Base-by-base conservation (phyloP, 2,888 invertebrate genomes). In the Crossocerus cetratus region DNA sequence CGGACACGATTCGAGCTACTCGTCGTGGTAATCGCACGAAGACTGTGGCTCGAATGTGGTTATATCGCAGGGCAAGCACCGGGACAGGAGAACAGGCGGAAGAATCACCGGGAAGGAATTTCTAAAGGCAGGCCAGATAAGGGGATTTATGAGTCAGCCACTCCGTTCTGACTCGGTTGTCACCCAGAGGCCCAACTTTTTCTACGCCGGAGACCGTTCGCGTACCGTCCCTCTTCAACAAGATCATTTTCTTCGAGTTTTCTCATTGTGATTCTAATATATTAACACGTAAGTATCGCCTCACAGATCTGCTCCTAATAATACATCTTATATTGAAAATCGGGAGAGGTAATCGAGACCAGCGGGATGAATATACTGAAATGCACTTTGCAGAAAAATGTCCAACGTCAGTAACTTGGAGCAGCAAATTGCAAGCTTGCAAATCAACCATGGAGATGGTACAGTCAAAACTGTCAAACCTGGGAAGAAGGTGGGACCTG, bases 401-500 rank as follows among this genome's bases (percentile, higher is more conserved):
- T 86, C 89, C 42, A 88, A 86, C 81, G 92, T 94, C 91, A 93
- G 94, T 78, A 93, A 94, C 82, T 91, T 95, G 85, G 94, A 95
- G 83, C 93, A 94, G 83, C 94, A 95, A 91, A 91, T 95, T 83
- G 93, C 94, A 16, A 93, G 93, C 84, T 90, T 95, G 83, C 94
- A 94, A 87, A 91, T 94, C 87, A 91, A 92, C 62, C 93, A 93
- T 76, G 82, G 79, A 18, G 91, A 91, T 72, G 85, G 87, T 14
- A 90, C 91, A 22, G 80, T 91, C 58, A 88, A 89, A 65, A 82
- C 70, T 68, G 77, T 74, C 22, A 90, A 90, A 32, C 75, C 89
- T 14, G 90, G 89, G 2, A 93, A 92, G 81, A 96, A 95, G 91
- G 91, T 94, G 75, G 95, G 95, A 77, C 96, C 96, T 76, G 94